phyloP scores from a whole-genome alignment of 1,140 invertebrate genomes.

The Berghia stephanieae region DNA sequence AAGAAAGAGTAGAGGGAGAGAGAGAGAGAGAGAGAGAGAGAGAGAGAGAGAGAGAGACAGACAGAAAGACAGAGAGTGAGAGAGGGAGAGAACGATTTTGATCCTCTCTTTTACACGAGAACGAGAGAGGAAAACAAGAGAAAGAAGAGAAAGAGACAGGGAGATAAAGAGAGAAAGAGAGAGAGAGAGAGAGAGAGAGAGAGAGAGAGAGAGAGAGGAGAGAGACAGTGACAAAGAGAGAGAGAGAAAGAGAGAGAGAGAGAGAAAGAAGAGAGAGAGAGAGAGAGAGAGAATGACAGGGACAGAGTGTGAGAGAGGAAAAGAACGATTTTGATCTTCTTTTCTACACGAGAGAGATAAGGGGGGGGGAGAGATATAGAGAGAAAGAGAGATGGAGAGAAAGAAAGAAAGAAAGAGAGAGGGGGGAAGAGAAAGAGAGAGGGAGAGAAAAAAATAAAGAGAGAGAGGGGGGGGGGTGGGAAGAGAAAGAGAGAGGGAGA shows the following conservation, averaged over 20 bases:
- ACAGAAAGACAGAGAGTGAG: conserved; percentile 1
- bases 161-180: neutral
- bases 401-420: neutral
- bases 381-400: neutral
- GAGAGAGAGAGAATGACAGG: no score
- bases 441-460: neutral
- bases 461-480: neutral
- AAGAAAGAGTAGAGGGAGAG: neutral
- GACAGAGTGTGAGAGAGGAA: no score
- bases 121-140: no score
- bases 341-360: no score
- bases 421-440: neutral
- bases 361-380: no score
- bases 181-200: neutral
- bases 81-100: no score
- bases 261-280: no score
- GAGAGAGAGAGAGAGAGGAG: neutral
- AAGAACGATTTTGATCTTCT: no score
- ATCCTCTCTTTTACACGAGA: no score
- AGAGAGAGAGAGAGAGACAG: neutral
- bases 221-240: neutral
- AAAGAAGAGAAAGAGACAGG: conserved; percentile 11
- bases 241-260: neutral
- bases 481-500: conserved; percentile 1
- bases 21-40: no score